Base-by-base conservation (phyloP, 2,888 invertebrate species). In the Cistogaster globosa region DNA sequence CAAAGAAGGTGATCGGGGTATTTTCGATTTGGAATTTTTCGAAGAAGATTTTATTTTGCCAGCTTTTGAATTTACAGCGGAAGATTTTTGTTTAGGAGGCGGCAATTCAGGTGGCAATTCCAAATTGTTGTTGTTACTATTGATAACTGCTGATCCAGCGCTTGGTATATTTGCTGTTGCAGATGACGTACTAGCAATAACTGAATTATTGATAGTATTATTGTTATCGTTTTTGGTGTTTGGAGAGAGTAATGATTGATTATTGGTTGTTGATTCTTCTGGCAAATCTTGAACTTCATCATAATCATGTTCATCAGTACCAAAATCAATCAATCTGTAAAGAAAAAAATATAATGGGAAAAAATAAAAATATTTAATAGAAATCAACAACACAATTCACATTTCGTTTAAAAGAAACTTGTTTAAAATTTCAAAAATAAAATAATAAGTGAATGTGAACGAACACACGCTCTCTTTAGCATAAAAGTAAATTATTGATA, bases 251-350 rank as follows among this genome's bases (percentile, higher is more conserved):
- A 82, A 20, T 79, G 82, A 85, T 74, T 89, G 83, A 87, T 85
- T 87, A 79, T 84, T 90, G 88, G 88, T 86, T 88, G 87, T 87
- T 88, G 91, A 87, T 88, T 90, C 88, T 86, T 90, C 89, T 88
- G 91, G 89, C 79, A 90, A 83, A 79, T 91, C 91, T 87, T 89
- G 89, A 88, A 91, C 91, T 86, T 91, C 91, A 89, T 91, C 91
- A 90, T 91, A 90, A 71, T 91, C 91, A 89, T 90, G 90, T 85
- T 91, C 91, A 87, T 91, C 91, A 87, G 88, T 89, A 87, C 90
- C 90, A 88, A 91, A 90, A 89, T 91, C 92, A 88, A 91, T 90
- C 90, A 91, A 89, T 89, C 91, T 91, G 86, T 2, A 88, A 88
- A 32, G n/a, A 82, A 57, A 51, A 48, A 18, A 3, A 8, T 6